phyloP scores from a whole-genome alignment of 2,113 vertebrate genomes.

The Upupa epops region DNA sequence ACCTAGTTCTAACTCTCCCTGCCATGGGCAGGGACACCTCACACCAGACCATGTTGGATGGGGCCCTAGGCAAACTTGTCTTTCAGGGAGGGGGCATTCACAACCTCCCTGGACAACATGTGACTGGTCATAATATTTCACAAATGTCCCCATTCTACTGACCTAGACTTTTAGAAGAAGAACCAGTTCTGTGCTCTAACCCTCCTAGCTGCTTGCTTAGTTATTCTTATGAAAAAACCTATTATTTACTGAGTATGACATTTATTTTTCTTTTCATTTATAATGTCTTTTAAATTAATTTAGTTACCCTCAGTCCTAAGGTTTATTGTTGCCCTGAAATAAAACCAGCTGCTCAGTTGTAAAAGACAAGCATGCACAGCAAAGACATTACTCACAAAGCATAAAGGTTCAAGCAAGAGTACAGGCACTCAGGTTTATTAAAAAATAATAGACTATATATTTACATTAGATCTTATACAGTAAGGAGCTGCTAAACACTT shows the following conservation, averaged over 20 bases:
- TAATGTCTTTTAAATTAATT: neutral
- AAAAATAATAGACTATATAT: neutral
- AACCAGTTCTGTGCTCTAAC: neutral
- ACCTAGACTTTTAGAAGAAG: neutral
- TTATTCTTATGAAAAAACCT: neutral
- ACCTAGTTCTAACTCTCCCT: too few relatives aligned
- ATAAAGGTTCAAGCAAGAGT: neutral
- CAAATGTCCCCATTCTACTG: neutral
- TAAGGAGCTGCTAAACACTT: neutral
- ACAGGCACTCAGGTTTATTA: neutral
- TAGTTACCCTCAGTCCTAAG: neutral
- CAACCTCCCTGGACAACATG: too few relatives aligned
- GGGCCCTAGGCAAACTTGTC: too few relatives aligned
- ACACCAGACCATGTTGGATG: too few relatives aligned
- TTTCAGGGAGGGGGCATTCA: too few relatives aligned
- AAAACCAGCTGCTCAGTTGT: neutral
- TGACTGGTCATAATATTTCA: neutral
- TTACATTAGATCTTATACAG: neutral
- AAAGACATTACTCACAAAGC: neutral
- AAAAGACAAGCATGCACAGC: neutral
- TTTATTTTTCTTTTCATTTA: neutral
- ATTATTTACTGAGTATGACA: neutral
- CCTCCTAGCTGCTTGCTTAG: fast-evolving
- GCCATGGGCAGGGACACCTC: too few relatives aligned
- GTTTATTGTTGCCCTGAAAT: neutral